These are phyloP conservation scores for Oriolus oriolus DNA, from an alignment of 2,113 vertebrate genomes.

Conservation along the genomic window DNA sequence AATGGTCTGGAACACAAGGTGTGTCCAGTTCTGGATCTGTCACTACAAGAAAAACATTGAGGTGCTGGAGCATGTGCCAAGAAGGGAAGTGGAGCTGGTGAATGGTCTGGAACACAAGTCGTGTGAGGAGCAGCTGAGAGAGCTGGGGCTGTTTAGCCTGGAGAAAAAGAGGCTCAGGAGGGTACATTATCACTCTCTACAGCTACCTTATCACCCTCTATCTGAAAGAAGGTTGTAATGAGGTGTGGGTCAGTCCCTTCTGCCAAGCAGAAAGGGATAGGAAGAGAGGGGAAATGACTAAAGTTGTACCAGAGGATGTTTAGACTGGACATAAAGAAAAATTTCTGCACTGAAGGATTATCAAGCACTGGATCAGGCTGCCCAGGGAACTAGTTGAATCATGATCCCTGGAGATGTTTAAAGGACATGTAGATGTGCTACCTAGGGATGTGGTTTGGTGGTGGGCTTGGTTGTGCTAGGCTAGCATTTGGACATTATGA, in stretches of 20 bases:
- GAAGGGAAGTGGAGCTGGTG: accelerated
- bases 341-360: background rate
- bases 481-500: background rate
- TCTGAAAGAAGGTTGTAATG: background rate
- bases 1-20: background rate
- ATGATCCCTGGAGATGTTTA: background rate
- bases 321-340: background rate
- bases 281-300: background rate
- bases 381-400: background rate
- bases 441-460: background rate
- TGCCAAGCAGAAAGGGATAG: background rate
- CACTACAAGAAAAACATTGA: background rate
- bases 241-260: background rate
- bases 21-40: background rate
- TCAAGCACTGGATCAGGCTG: background rate
- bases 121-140: background rate
- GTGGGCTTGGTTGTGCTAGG: background rate
- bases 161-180: background rate
- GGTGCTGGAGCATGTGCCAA: background rate
- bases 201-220: background rate
- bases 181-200: background rate
- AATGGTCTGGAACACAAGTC: background rate
- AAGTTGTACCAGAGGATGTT: background rate
- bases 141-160: background rate
- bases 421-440: background rate